Evolutionary conservation across 2,888 invertebrate species (phyloP), one percentile per base, ranked within the genome.

Genomic region (Flexamia atlantica): DNA sequence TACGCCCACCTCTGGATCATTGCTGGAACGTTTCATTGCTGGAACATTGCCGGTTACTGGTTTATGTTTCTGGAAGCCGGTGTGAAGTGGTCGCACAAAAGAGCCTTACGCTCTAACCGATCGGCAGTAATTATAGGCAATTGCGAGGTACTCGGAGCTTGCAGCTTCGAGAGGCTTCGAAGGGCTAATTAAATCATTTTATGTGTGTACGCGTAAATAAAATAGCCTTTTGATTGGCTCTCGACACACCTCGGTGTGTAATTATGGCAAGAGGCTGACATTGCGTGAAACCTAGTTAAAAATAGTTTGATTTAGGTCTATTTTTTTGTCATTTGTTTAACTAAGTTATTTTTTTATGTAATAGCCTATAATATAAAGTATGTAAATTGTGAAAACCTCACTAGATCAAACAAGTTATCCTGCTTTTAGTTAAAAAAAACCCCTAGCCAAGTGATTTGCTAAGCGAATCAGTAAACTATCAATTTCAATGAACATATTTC

Each of bases 141-240:
- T 40, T 20, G 70, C 70, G n/a, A 25, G n/a, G 36, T 70, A 9
- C 40, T 70, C 23, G 40, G 14, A 10, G 5, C 60, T 25, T 4
- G 23, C 60, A 60, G 14, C 30, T 32, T 68, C 60, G 68, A 9
- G 23, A 5, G 68, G n/a, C 32, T 68, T 32, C 3, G 1, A 5
- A 53, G 30, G 23, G 36, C 70, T 40, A 70, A 70, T 70, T 70
- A 70, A 70, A 70, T 70, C 36, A 70, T 70, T 70, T 36, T 70
- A 40, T 30, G 40, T 28, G 2, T 30, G 68, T 60, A 60, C 68
- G 32, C 40, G 70, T 64, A 28, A 70, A 70, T 70, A 36, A 70
- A 70, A 70, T 70, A 23, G 36, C 28, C 9, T 4, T 32, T 36
- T 20, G 70, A 70, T 70, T 70, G 40, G 70, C 70, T 36, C 70